Conservation (phyloP, 2,113 vertebrate genomes). For the Oryzias javanicus region DNA sequence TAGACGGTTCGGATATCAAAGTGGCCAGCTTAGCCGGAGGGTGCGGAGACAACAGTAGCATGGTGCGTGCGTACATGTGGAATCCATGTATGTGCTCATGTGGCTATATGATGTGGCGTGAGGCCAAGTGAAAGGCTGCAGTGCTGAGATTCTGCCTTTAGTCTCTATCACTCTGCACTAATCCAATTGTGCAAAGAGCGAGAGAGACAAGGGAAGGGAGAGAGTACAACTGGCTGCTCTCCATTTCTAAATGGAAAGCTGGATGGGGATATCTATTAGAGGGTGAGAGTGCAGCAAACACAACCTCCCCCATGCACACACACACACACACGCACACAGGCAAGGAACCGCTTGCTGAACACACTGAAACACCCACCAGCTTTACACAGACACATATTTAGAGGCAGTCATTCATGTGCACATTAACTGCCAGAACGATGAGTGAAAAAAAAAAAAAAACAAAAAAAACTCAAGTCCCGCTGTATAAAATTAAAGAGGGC, state of each 20-base stretch:
- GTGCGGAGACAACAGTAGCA: slow-evolving; percentile 34
- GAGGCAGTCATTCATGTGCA: slow-evolving; percentile 16
- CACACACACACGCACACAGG: slow-evolving; percentile 10
- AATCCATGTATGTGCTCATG: slow-evolving; percentile 3
- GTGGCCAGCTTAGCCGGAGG: slow-evolving; percentile 48
- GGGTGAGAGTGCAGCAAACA: slow-evolving; percentile 51
- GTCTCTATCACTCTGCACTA: slow-evolving; percentile 66
- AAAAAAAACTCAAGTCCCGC: slow-evolving; percentile 12
- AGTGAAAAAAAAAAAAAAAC: slow-evolving; percentile 2
- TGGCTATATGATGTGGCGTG: slow-evolving; percentile 43
- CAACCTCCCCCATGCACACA: slow-evolving; percentile 2
- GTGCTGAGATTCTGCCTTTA: slow-evolving; percentile 61
- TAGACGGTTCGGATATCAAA: slow-evolving; percentile 67
- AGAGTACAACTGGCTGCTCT: slow-evolving; percentile 56
- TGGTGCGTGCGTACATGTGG: neutral
- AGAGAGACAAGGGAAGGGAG: slow-evolving; percentile 21
- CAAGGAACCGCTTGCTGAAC: slow-evolving; percentile 9
- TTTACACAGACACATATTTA: slow-evolving; percentile 21
- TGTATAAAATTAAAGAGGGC: slow-evolving; percentile 38
- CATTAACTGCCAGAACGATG: slow-evolving; percentile 7
- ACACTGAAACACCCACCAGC: slow-evolving; percentile 12
- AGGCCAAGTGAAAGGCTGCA: slow-evolving; percentile 55
- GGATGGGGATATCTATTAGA: slow-evolving; percentile 63
- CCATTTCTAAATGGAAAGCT: slow-evolving; percentile 68
- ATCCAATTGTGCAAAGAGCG: slow-evolving; percentile 63